Percentiles rank a stretch among this genome's conserved stretches.
These are phyloP conservation scores for Larimichthys crocea DNA, from an alignment of 2,113 vertebrate genomes.

Conservation along the genomic window DNA sequence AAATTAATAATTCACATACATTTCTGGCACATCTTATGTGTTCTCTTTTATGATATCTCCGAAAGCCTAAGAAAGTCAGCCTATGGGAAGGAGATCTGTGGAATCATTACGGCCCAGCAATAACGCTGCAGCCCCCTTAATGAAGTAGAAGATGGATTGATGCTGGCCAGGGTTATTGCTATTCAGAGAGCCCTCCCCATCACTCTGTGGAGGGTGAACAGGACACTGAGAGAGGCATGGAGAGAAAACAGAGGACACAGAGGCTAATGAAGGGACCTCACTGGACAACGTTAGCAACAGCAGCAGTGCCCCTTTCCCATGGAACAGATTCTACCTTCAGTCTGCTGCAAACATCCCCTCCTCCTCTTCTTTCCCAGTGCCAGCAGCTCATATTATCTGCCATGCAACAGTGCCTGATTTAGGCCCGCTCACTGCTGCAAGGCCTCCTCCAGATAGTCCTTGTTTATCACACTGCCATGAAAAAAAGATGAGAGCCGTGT, in stretches of 20 bases:
- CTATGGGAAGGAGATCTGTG: constrained; percentile 61
- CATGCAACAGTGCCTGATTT: constrained; percentile 61
- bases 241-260: constrained; percentile 41
- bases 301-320: constrained; percentile 23
- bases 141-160: constrained; percentile 73
- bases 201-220: constrained; percentile 40
- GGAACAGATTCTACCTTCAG: constrained; percentile 39
- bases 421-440: constrained; percentile 50
- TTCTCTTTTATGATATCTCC: constrained; percentile 72
- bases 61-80: constrained; percentile 48
- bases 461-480: constrained; percentile 65
- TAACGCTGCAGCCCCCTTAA: constrained; percentile 70
- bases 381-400: constrained; percentile 54
- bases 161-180: constrained; percentile 69
- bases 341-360: constrained; percentile 21
- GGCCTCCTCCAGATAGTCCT: constrained; percentile 54
- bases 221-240: constrained; percentile 20
- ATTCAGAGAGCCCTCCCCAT: constrained; percentile 64
- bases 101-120: constrained; percentile 68
- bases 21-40: constrained; percentile 64
- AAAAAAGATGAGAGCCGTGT: constrained; percentile 66
- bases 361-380: constrained; percentile 11
- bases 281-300: constrained; percentile 28
- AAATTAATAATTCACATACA: constrained; percentile 77
- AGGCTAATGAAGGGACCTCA: constrained; percentile 65